Percentiles rank a stretch among this genome's conserved stretches.
phyloP scores from a whole-genome alignment of 2,113 vertebrate genomes.

The Equus quagga region DNA sequence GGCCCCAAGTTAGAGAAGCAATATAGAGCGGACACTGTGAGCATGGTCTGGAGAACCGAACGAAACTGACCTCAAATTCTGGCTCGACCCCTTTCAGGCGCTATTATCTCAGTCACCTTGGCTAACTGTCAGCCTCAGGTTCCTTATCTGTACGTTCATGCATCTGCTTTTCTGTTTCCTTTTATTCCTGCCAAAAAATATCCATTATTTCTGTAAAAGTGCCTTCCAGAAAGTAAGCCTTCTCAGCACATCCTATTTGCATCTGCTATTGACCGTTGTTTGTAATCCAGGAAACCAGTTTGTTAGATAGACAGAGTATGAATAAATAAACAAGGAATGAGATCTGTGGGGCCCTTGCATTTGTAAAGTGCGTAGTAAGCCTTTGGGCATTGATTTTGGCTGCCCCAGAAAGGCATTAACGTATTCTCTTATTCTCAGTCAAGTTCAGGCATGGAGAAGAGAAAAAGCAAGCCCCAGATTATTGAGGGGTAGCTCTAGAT shows the following conservation, averaged over 20 bases:
- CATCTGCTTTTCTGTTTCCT: neutral
- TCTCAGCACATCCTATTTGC: neutral
- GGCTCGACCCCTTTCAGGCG: neutral
- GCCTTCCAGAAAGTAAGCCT: neutral
- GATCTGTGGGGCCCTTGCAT: neutral
- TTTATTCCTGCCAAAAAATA: neutral
- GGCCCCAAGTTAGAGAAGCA: neutral
- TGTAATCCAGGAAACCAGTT: neutral
- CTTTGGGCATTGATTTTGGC: neutral
- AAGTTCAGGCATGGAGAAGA: neutral
- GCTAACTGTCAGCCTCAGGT: neutral
- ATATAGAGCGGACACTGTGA: neutral
- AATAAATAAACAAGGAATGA: neutral
- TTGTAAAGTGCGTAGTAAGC: neutral
- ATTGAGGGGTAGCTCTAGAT: neutral
- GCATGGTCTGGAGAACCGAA: neutral
- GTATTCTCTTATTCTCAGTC: neutral
- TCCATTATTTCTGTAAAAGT: neutral
- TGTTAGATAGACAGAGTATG: neutral
- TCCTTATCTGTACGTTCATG: neutral
- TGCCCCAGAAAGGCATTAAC: neutral
- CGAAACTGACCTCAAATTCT: neutral
- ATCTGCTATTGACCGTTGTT: neutral
- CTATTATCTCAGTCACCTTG: neutral
- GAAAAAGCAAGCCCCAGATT: neutral